Evolutionary conservation across 2,797 vertebrate species (phyloP).

Genomic region (Labeo calbasu): DNA sequence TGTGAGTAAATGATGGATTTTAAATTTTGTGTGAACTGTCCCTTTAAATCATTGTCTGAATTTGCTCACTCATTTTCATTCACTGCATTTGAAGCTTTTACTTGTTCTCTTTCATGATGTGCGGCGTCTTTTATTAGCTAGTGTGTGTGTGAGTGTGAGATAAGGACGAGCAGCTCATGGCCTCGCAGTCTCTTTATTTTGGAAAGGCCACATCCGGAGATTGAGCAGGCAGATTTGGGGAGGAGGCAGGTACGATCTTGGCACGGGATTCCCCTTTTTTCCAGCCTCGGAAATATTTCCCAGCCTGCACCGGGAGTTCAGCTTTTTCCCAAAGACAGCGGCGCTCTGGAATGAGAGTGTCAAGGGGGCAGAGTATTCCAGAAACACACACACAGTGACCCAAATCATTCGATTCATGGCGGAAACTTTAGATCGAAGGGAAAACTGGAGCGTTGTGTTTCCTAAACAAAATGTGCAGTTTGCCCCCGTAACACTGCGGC

Average conservation of each 20-base stretch:
- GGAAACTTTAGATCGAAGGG: too few relatives aligned
- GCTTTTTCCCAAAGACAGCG: not conserved
- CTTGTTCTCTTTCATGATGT: too few relatives aligned
- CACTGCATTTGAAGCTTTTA: too few relatives aligned
- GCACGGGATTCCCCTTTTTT: constrained; percentile 39
- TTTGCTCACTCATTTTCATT: too few relatives aligned
- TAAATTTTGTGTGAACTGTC: too few relatives aligned
- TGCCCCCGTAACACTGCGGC: not conserved
- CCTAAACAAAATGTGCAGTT: not conserved
- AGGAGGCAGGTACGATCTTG: constrained; percentile 3
- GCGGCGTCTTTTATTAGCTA: too few relatives aligned
- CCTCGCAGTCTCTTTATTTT: constrained; percentile 44
- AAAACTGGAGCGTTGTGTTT: not conserved
- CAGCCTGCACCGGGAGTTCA: not conserved
- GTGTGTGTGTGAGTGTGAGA: constrained; percentile 24
- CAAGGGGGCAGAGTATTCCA: constrained; percentile 13
- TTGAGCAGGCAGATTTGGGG: constrained; percentile 37
- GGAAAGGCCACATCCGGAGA: constrained; percentile 53
- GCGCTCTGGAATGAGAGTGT: constrained; percentile 13
- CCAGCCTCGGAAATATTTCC: constrained; percentile 10
- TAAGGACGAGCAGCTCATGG: constrained; percentile 49
- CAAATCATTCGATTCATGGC: not conserved
- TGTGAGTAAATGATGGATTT: too few relatives aligned
- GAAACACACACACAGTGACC: constrained; percentile 7
- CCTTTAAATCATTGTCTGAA: too few relatives aligned